Percentiles rank a stretch among this genome's conserved stretches.
Evolutionary conservation across 1,140 invertebrate genomes (phyloP).

Genomic region (Aradophagus sp.): DNA sequence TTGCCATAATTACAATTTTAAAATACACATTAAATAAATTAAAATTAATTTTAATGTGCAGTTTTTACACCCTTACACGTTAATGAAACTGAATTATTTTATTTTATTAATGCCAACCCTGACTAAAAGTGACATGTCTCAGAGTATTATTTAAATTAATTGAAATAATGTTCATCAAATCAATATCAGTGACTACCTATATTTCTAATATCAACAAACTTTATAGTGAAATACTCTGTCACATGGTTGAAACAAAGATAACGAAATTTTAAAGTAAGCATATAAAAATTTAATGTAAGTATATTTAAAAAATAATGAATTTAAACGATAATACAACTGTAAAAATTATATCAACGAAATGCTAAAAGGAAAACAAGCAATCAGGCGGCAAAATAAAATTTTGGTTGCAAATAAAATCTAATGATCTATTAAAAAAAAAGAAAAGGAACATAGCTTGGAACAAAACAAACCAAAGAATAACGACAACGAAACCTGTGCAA

Average conservation of each 20-base stretch:
- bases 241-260: slow-evolving; percentile 34
- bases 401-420: slow-evolving; percentile 42
- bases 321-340: slow-evolving; percentile 30
- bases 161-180: not conserved
- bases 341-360: slow-evolving; percentile 16
- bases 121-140: slow-evolving; percentile 58
- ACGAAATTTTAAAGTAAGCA: slow-evolving; percentile 44
- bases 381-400: slow-evolving; percentile 45
- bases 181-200: not conserved
- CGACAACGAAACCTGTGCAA: slow-evolving; percentile 62
- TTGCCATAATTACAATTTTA: too few species aligned
- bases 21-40: too few species aligned
- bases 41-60: too few species aligned
- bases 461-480: slow-evolving; percentile 52
- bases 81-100: too few species aligned
- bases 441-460: too few species aligned
- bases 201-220: not conserved
- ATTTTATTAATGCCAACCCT: slow-evolving; percentile 20
- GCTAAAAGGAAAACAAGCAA: slow-evolving; percentile 42
- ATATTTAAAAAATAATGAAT: slow-evolving; percentile 51
- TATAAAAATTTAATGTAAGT: slow-evolving; percentile 46
- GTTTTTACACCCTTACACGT: too few species aligned
- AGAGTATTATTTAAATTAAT: slow-evolving; percentile 36
- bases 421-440: slow-evolving; percentile 26
- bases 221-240: slow-evolving; percentile 35